A percentile compares a stretch with the other conserved stretches of the same genome.
phyloP scores from a whole-genome alignment of 2,888 invertebrate species.

The Ormyrus rosae region DNA sequence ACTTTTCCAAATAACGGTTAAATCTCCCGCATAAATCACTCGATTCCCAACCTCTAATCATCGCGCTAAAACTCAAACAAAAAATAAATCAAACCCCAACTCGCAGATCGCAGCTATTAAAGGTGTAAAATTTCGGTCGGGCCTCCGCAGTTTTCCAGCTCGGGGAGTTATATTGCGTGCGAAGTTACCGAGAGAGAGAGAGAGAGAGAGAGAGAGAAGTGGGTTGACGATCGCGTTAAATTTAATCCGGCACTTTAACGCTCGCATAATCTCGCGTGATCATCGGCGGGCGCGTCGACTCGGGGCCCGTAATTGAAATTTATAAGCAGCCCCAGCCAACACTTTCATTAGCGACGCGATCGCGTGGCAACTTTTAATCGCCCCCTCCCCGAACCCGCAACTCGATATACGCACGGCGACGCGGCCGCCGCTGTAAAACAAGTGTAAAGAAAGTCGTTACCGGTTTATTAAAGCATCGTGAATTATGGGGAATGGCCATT shows the following conservation, averaged over 20 bases:
- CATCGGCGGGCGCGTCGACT: background rate
- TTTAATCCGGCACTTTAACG: conserved; percentile 21
- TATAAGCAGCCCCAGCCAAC: background rate
- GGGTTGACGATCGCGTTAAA: background rate
- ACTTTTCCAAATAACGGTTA: no score
- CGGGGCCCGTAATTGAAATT: background rate
- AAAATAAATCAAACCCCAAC: no score
- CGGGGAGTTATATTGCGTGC: no score
- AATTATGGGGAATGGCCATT: no score
- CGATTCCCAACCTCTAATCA: no score
- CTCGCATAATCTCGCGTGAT: background rate
- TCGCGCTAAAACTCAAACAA: no score
- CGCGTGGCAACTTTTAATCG: conserved; percentile 16
- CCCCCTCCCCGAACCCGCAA: background rate
- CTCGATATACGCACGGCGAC: background rate
- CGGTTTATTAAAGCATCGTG: background rate
- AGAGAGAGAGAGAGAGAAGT: no score
- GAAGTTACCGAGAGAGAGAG: no score
- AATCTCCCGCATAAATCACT: no score
- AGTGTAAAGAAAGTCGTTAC: conserved; percentile 3
- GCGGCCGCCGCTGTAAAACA: background rate
- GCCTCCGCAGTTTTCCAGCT: no score
- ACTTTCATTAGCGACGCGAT: conserved; percentile 20
- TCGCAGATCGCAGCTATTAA: no score
- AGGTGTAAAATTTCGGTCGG: no score